Conservation (phyloP, 2,888 invertebrate genomes). For the Ichneumoninae sp. region DNA sequence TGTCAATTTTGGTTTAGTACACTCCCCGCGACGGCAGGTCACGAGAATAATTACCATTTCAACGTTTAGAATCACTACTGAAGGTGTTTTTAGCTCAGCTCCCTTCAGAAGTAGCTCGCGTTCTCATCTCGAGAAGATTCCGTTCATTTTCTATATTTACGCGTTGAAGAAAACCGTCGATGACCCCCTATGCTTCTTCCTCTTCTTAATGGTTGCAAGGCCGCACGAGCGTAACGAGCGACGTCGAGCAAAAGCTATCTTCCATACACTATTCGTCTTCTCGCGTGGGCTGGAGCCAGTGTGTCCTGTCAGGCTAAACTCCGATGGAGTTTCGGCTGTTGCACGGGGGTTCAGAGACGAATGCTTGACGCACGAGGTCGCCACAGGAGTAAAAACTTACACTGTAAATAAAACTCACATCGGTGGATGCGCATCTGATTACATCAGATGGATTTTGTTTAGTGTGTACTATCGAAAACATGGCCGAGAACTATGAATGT, state of each 20-base stretch:
- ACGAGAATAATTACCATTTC: slow-evolving; percentile 64
- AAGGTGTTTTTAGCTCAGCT: slow-evolving; percentile 12
- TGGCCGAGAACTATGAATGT: slow-evolving; percentile 47
- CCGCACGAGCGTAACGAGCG: slow-evolving; percentile 48
- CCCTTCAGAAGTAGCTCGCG: slow-evolving; percentile 2
- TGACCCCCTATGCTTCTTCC: slow-evolving; percentile 48
- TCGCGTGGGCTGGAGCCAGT: slow-evolving; percentile 55
- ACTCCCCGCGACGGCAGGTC: slow-evolving; percentile 39
- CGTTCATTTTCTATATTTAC: slow-evolving; percentile 69
- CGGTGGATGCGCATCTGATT: too few relatives aligned
- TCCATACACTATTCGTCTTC: slow-evolving; percentile 80
- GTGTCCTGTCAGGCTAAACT: slow-evolving; percentile 14
- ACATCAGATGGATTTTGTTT: too few relatives aligned
- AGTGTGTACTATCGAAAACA: slow-evolving; percentile 33
- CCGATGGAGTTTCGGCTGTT: slow-evolving; percentile 15
- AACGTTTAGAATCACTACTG: slow-evolving; percentile 11
- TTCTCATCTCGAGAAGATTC: slow-evolving; percentile 30
- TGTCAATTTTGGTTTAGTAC: slow-evolving; percentile 54
- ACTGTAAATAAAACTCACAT: background rate
- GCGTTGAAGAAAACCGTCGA: slow-evolving; percentile 58
- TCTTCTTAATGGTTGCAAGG: slow-evolving; percentile 32
- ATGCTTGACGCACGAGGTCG: slow-evolving; percentile 56
- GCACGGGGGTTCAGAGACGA: slow-evolving; percentile 69
- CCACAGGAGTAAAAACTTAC: slow-evolving; percentile 72
- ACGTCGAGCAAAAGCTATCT: slow-evolving; percentile 61